phyloP scores from a whole-genome alignment of 1,140 invertebrate genomes.

The Camponotus floridanus region DNA sequence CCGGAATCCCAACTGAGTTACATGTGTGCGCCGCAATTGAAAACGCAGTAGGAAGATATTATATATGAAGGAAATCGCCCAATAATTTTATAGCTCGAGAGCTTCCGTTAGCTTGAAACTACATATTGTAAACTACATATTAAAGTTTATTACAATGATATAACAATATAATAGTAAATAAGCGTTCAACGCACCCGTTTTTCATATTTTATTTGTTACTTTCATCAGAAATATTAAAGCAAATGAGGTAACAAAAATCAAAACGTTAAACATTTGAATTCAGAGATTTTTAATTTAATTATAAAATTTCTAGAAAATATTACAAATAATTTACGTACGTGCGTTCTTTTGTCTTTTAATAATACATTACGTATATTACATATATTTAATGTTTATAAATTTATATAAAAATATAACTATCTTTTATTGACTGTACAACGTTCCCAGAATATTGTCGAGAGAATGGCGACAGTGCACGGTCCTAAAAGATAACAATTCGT shows the following conservation, averaged over 20 bases:
- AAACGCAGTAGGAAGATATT: constrained; percentile 15
- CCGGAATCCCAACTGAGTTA: constrained; percentile 42
- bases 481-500: constrained; percentile 60
- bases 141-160: constrained; percentile 48
- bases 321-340: neutral
- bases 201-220: neutral
- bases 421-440: neutral
- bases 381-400: neutral
- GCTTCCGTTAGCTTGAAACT: constrained; percentile 30
- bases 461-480: constrained; percentile 50
- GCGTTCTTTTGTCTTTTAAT: neutral
- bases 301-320: neutral
- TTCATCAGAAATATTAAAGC: neutral
- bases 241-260: neutral
- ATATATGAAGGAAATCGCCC: constrained; percentile 5
- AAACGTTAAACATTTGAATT: neutral
- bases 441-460: constrained; percentile 44
- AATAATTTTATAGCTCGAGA: constrained; percentile 44
- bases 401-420: neutral
- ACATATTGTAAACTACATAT: constrained; percentile 16
- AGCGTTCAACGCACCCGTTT: neutral
- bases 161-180: constrained; percentile 21
- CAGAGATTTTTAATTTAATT: neutral
- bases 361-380: neutral
- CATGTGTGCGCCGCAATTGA: constrained; percentile 28